A percentile compares a stretch with the other conserved stretches of the same genome.
Conservation (phyloP, 2,113 vertebrate species). For the Microcebus tavaratra region DNA sequence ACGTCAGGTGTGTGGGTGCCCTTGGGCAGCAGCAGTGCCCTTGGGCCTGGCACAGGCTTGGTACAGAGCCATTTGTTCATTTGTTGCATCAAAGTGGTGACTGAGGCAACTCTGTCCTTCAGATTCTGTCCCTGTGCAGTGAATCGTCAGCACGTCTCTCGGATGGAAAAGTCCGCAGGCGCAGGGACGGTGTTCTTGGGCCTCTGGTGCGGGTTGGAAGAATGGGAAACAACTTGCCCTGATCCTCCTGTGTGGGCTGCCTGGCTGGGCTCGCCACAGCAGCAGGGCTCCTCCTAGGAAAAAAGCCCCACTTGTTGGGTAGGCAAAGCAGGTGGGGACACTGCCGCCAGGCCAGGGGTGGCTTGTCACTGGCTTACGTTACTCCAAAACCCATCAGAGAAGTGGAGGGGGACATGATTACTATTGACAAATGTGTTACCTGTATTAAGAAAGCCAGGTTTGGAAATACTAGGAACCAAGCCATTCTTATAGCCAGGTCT, state of each 20-base stretch:
- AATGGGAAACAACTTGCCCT: neutral
- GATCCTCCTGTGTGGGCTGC: neutral
- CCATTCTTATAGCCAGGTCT: neutral
- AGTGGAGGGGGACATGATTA: too few species aligned
- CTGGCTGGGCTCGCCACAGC: neutral
- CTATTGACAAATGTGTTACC: neutral
- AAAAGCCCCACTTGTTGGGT: neutral
- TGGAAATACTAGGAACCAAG: neutral
- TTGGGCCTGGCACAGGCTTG: neutral
- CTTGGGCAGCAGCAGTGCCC: neutral
- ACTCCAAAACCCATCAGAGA: neutral
- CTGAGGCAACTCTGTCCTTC: neutral
- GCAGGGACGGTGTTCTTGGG: neutral
- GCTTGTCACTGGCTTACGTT: neutral
- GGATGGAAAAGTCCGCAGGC: neutral
- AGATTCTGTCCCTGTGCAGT: neutral
- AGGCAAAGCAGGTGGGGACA: neutral
- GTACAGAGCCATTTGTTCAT: neutral
- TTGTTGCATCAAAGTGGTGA: neutral
- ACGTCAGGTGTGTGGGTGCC: too few species aligned
- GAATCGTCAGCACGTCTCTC: neutral
- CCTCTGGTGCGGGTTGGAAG: neutral
- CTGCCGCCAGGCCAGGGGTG: neutral
- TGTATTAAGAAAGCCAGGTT: neutral
- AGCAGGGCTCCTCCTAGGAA: neutral